Conservation (phyloP, 2,888 invertebrate species). For the Clanis bilineata region DNA sequence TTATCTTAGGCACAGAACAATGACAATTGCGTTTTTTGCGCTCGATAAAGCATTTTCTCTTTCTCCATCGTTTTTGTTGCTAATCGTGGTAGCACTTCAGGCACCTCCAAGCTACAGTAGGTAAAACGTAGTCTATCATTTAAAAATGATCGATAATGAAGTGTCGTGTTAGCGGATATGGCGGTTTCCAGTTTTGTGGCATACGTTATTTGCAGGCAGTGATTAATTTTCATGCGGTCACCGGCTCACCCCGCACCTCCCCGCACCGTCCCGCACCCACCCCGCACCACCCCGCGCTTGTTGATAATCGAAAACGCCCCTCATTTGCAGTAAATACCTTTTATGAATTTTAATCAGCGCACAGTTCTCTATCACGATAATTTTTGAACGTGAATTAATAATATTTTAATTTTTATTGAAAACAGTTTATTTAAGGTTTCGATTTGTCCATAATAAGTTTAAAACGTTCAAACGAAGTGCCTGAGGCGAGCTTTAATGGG, state of each 20-base stretch:
- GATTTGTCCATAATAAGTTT: neutral
- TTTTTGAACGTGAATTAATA: neutral
- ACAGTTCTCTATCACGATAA: neutral
- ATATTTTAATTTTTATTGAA: neutral
- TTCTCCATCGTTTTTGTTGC: no score
- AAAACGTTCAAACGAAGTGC: neutral
- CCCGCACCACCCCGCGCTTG: neutral
- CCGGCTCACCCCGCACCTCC: neutral
- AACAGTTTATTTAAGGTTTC: neutral
- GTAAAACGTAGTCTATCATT: no score
- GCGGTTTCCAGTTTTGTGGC: neutral
- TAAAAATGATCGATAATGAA: neutral
- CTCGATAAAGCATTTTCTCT: no score
- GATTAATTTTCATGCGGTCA: conserved; percentile 1
- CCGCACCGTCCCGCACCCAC: neutral
- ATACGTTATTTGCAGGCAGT: neutral
- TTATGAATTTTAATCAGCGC: conserved; percentile 7
- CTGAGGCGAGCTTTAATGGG: neutral
- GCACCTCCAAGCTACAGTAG: no score
- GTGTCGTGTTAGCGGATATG: neutral
- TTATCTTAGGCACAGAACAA: no score
- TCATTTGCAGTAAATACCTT: conserved; percentile 1
- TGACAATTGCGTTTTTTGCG: no score
- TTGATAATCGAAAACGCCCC: neutral
- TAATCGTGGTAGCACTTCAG: no score